A percentile compares a stretch with the other conserved stretches of the same genome.
These are phyloP conservation scores for Ditula angustiorana DNA, from an alignment of 2,888 invertebrate species.

Conservation along the genomic window DNA sequence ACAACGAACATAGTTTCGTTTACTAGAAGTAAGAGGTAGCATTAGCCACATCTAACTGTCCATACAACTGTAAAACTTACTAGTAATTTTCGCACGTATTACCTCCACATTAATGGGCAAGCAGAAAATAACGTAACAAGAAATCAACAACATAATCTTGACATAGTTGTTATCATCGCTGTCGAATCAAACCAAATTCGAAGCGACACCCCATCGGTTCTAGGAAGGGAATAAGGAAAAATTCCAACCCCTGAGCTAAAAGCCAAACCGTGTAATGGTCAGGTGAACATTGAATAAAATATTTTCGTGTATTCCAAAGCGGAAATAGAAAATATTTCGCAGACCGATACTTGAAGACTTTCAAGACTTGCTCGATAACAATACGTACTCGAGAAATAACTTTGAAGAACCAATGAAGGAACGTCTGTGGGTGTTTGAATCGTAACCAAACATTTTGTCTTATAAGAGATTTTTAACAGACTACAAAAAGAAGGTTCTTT, in stretches of 20 bases:
- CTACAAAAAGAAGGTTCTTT: no score
- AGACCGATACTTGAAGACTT: neutral
- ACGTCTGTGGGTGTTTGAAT: neutral
- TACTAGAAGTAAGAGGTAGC: no score
- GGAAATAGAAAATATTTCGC: constrained; percentile 11
- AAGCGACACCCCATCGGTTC: neutral
- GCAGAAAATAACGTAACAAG: neutral
- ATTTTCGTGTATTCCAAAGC: constrained; percentile 26
- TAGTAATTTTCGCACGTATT: neutral
- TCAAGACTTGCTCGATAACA: neutral
- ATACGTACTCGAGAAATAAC: neutral
- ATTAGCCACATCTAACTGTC: neutral
- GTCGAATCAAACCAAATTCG: neutral
- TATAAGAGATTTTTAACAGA: no score
- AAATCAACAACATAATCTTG: constrained; percentile 1
- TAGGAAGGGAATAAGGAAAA: constrained; percentile 20
- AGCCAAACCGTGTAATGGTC: constrained; percentile 35
- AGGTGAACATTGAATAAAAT: constrained; percentile 39
- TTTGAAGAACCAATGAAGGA: neutral
- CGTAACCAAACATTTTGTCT: no score
- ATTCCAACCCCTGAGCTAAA: constrained; percentile 22
- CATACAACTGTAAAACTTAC: no score
- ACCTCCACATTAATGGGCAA: neutral
- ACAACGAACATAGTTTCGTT: no score
- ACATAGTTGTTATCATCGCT: constrained; percentile 1